Percentiles rank a stretch among this genome's conserved stretches.
phyloP scores from a whole-genome alignment of 2,113 vertebrate species.

The Eurypyga helias region DNA sequence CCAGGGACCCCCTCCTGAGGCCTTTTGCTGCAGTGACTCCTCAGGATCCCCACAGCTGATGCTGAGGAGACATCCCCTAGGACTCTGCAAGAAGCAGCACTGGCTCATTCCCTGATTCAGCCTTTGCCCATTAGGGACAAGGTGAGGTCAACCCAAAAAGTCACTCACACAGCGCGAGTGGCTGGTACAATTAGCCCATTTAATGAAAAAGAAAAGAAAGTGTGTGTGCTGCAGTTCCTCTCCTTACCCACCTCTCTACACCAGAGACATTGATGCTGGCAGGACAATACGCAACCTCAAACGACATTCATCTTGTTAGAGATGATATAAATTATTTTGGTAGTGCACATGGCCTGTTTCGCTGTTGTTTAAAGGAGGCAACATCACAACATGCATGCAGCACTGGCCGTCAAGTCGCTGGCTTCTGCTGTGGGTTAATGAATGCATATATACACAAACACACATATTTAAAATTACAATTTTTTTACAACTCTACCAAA shows the following conservation, averaged over 20 bases:
- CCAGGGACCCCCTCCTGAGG: too few species aligned
- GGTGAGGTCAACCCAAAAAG: background rate
- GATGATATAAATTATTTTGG: background rate
- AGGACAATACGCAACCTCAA: background rate
- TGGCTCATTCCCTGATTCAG: rapidly evolving
- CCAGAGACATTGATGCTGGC: rapidly evolving
- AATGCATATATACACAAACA: background rate
- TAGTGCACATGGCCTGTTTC: rapidly evolving
- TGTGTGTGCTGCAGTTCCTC: background rate
- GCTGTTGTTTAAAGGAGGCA: background rate
- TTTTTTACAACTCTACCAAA: background rate
- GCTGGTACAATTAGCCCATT: background rate
- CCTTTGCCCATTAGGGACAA: rapidly evolving
- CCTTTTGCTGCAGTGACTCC: rapidly evolving
- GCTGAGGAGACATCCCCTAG: rapidly evolving
- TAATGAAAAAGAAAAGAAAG: background rate
- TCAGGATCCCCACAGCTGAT: rapidly evolving
- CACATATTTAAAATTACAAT: background rate
- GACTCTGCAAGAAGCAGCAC: rapidly evolving
- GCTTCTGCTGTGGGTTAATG: background rate
- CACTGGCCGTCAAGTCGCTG: background rate
- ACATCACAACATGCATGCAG: background rate
- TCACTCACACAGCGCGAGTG: background rate
- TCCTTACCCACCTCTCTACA: background rate
- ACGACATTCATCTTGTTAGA: rapidly evolving